Base-by-base conservation (phyloP, 1,140 invertebrate species). In the Grapholita molesta region DNA sequence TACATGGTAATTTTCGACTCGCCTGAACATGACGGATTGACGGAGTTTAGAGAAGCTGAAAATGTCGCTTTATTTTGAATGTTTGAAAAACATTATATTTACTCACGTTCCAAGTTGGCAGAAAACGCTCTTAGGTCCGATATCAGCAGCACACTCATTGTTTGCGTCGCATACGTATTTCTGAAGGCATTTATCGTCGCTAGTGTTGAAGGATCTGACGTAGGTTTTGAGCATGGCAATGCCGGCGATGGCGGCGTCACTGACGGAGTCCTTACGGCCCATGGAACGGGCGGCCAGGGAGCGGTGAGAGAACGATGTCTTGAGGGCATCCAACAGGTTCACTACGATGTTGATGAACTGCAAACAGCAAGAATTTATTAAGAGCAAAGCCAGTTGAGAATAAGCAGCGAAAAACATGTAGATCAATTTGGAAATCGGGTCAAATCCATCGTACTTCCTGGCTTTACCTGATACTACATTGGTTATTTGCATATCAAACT, bases 41-140 rank as follows among this genome's bases (percentile, higher is more conserved):
- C 30, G 33, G 8, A 53, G 28, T 65, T 48, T n/a, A 48, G 42
- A 48, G 4, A 6, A 48, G 18, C 21, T 48, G 42, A 38, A 38
- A 38, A 15, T 5, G 12, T n/a, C 35, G 5, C 15, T 38, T 38
- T 38, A 38, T 38, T 38, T n/a, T 38, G 35, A 5, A 6, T n/a
- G 7, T 7, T 38, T 38, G 15, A 38, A n/a, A 38, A 38, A 38
- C 8, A n/a, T n/a, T n/a, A n/a, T n/a, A n/a, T n/a, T n/a, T n/a
- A 95, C 96, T 96, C 93, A 98, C 97, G 97, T 96, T 96, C 97
- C 97, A 75, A 98, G 92, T 92, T 98, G 97, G 80, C 97, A 98
- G 94, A 98, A 97, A 65, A 98, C 94, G 77, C 96, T 96, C 73
- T 95, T 96, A 71, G 95, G 95, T 75, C 96, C 96, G 65, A 96